Evolutionary conservation across 2,888 invertebrate species (phyloP).

Genomic region (Oscheius sp.): DNA sequence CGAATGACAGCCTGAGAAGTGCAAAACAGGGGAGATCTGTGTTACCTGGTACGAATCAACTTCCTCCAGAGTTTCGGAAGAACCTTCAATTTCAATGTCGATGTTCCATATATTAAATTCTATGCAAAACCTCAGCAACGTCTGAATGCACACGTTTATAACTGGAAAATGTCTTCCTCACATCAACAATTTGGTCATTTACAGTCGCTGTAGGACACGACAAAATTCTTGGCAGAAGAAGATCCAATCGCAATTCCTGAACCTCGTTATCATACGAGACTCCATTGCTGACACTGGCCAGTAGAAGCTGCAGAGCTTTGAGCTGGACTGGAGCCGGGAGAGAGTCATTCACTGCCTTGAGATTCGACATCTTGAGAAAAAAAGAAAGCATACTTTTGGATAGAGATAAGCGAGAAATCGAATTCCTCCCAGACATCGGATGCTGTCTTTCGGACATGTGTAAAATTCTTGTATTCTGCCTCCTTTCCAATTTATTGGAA

Average conservation of each 20-base stretch:
- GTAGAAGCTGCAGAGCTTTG: constrained; percentile 33
- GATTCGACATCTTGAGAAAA: not conserved
- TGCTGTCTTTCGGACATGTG: constrained; percentile 30
- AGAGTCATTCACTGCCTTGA: constrained; percentile 40
- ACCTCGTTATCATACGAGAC: constrained; percentile 6
- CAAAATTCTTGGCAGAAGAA: constrained; percentile 30
- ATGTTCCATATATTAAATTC: not conserved
- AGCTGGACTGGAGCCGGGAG: constrained; percentile 31
- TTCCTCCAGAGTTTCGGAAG: not conserved
- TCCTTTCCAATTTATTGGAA: constrained; percentile 39
- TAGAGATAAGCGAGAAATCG: constrained; percentile 40
- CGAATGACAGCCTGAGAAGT: constrained; percentile 33
- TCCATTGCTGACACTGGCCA: constrained; percentile 12
- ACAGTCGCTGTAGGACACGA: constrained; percentile 37
- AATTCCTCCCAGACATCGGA: constrained; percentile 41
- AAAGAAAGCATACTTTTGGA: constrained; percentile 36
- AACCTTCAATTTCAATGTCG: not conserved
- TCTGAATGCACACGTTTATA: not conserved
- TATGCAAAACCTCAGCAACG: constrained; percentile 17
- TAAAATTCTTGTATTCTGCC: constrained; percentile 30
- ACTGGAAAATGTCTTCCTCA: constrained; percentile 4
- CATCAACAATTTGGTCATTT: constrained; percentile 46
- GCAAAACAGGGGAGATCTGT: too few relatives aligned
- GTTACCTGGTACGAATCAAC: constrained; percentile 17
- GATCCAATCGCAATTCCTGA: not conserved